Percentiles rank a stretch among this genome's conserved stretches.
phyloP scores from a whole-genome alignment of 2,888 invertebrate genomes.

The Dexiosoma caninum region DNA sequence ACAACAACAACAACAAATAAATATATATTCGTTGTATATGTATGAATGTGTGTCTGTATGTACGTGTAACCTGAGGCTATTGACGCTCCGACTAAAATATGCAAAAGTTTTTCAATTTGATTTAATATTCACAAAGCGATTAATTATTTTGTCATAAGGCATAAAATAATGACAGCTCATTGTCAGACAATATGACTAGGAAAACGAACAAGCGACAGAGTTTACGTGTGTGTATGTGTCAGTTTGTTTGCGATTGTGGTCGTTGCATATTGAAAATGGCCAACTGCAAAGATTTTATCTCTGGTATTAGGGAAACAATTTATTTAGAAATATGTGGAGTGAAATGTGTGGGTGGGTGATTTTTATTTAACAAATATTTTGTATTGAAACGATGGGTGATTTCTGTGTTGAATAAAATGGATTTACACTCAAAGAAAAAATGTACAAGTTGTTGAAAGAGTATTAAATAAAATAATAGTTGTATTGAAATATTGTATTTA shows the following conservation, averaged over 20 bases:
- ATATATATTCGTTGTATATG: conserved; percentile 31
- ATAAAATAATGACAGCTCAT: conserved; percentile 62
- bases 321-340: conserved; percentile 18
- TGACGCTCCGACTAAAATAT: conserved; percentile 53
- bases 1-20: not conserved
- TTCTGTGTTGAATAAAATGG: not conserved
- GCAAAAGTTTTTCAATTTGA: conserved; percentile 58
- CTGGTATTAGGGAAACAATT: conserved; percentile 43
- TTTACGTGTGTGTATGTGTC: not conserved
- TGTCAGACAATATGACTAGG: conserved; percentile 53
- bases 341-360: conserved; percentile 32
- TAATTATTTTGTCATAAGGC: conserved; percentile 68
- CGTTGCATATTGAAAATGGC: conserved; percentile 40
- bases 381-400: conserved; percentile 21
- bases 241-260: not conserved
- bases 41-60: too few relatives aligned
- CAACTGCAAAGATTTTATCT: conserved; percentile 45
- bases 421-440: conserved; percentile 1
- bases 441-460: not conserved
- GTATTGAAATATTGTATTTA: too few relatives aligned
- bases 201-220: conserved; percentile 26
- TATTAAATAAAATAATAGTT: too few relatives aligned
- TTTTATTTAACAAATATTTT: not conserved
- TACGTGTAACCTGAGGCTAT: conserved; percentile 57
- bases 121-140: conserved; percentile 70